Evolutionary conservation across 35 echinoderm and acorn worm genomes (phyloP).

Genomic region (Anneissia japonica): DNA sequence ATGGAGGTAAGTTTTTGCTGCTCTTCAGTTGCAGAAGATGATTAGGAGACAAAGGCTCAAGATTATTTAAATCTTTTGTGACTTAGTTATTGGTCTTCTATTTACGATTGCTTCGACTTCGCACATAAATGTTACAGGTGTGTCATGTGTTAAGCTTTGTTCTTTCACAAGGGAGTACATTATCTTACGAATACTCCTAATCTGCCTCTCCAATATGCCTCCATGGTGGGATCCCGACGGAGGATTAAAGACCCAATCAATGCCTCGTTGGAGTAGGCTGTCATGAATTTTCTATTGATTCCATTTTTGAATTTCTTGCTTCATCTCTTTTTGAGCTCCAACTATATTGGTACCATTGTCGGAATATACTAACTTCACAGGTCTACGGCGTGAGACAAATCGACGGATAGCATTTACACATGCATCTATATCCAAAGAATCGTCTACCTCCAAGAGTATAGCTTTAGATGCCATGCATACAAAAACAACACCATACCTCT

Average conservation of each 20-base stretch:
- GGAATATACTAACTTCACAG: not conserved
- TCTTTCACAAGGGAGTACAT: not conserved
- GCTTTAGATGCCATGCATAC: not conserved
- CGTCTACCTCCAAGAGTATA: not conserved
- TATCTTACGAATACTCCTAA: not conserved
- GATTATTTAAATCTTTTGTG: not conserved
- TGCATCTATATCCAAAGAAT: not conserved
- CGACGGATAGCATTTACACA: not conserved
- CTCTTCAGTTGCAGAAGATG: not conserved
- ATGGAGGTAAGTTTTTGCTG: not conserved
- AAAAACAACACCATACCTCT: slow-evolving; percentile 9
- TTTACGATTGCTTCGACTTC: not conserved
- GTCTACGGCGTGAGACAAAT: not conserved
- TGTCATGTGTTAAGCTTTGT: not conserved
- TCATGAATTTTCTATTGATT: not conserved
- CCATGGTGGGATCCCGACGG: not conserved
- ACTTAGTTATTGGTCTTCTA: not conserved
- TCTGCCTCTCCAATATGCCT: slow-evolving; percentile 1
- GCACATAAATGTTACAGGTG: not conserved
- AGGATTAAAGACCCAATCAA: not conserved
- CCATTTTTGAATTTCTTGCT: not conserved
- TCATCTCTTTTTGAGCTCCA: not conserved
- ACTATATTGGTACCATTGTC: not conserved
- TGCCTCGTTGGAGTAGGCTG: not conserved
- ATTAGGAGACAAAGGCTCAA: not conserved